Conservation (phyloP, 2,797 vertebrate species). For the Danionella dracula region DNA sequence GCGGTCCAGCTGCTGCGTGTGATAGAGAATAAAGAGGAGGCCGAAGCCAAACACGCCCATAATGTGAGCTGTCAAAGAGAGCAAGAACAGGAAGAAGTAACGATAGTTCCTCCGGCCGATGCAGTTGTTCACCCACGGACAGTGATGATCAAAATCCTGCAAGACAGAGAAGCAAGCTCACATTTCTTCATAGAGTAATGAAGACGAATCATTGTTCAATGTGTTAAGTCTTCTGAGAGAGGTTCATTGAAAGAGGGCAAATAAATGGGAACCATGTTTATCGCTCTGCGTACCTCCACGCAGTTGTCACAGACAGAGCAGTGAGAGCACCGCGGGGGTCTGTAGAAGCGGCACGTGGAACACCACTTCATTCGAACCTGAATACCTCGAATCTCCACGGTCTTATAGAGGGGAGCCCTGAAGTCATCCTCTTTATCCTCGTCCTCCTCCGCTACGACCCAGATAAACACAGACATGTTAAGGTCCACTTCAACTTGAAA, state of each 20-base stretch:
- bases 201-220: no score
- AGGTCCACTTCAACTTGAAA: not conserved
- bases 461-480: not conserved
- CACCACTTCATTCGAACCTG: slow-evolving; percentile 99
- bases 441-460: slow-evolving; percentile 83
- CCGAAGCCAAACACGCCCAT: slow-evolving; percentile 94
- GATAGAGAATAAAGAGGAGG: slow-evolving; percentile 88
- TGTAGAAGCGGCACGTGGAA: slow-evolving; percentile 94
- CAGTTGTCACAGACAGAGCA: slow-evolving; percentile 98
- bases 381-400: slow-evolving; percentile 93
- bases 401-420: slow-evolving; percentile 93
- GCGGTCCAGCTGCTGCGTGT: slow-evolving; percentile 81
- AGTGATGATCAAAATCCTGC: slow-evolving; percentile 97
- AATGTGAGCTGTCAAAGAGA: slow-evolving; percentile 93
- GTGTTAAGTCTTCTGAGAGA: no score
- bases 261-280: no score
- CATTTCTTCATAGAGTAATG: not conserved
- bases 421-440: slow-evolving; percentile 98
- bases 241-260: no score
- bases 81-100: slow-evolving; percentile 96
- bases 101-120: slow-evolving; percentile 95
- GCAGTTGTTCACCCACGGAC: slow-evolving; percentile 98
- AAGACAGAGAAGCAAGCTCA: not conserved
- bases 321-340: slow-evolving; percentile 92
- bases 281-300: slow-evolving; percentile 78